Evolutionary conservation across 2,113 vertebrate species (phyloP).

Genomic region (Sakesphorus luctuosus): DNA sequence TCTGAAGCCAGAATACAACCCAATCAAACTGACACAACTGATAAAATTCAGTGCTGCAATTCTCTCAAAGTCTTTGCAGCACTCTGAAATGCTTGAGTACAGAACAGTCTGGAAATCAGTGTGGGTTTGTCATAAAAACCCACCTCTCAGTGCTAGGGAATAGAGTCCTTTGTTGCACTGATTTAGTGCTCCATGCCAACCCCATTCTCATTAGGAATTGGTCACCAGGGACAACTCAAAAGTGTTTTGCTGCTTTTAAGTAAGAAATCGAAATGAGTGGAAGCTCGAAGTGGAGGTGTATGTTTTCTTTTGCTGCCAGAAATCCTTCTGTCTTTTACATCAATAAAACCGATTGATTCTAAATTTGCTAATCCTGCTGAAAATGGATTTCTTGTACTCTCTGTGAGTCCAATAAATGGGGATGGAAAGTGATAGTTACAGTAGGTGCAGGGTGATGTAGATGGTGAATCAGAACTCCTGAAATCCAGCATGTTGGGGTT

Average conservation of each 20-base stretch:
- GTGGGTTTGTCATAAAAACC: background rate
- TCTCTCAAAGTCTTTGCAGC: background rate
- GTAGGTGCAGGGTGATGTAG: background rate
- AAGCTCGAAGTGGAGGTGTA: background rate
- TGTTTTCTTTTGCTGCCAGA: background rate
- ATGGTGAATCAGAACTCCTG: background rate
- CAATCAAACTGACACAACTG: conserved; percentile 37
- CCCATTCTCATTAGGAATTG: background rate
- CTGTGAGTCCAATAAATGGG: background rate
- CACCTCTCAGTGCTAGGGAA: background rate
- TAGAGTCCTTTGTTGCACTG: background rate
- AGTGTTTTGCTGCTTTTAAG: conserved; percentile 14
- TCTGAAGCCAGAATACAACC: background rate
- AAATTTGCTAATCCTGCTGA: background rate
- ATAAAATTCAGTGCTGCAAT: background rate
- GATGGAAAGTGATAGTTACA: background rate
- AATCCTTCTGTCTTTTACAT: background rate
- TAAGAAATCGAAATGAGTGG: conserved; percentile 8
- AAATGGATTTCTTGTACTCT: background rate
- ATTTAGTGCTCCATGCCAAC: background rate
- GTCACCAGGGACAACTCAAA: background rate
- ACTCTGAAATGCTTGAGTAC: background rate
- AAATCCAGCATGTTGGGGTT: background rate
- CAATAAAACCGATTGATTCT: background rate
- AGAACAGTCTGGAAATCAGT: background rate